Percentiles rank a stretch among this genome's conserved stretches.
phyloP scores from a whole-genome alignment of 2,888 invertebrate species.

The Tinea trinotella region DNA sequence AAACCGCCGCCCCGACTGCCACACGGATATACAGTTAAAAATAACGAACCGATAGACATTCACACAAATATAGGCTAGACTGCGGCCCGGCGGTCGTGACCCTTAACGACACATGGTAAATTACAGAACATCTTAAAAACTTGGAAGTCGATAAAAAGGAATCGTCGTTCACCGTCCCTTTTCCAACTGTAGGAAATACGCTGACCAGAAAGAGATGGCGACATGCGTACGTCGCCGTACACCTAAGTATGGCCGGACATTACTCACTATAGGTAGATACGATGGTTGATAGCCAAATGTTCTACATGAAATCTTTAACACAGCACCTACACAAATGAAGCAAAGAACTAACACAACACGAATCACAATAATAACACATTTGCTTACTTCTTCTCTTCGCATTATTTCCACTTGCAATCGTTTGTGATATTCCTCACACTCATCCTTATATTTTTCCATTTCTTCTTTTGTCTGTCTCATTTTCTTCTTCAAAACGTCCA shows the following conservation, averaged over 20 bases:
- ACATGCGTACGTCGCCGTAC: constrained; percentile 71
- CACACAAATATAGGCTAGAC: not conserved
- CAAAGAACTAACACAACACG: constrained; percentile 39
- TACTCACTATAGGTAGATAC: constrained; percentile 70
- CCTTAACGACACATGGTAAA: constrained; percentile 28
- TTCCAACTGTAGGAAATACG: constrained; percentile 40
- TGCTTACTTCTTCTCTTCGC: constrained; percentile 98
- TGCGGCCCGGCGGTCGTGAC: constrained; percentile 19
- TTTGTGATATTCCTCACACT: constrained; percentile 96
- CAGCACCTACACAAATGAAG: too few relatives aligned
- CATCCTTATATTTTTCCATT: constrained; percentile 98
- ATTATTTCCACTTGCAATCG: constrained; percentile 95
- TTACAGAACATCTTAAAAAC: constrained; percentile 38
- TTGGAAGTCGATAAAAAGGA: constrained; percentile 38
- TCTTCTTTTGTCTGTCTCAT: constrained; percentile 99
- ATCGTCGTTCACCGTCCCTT: constrained; percentile 50
- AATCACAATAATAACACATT: constrained; percentile 52
- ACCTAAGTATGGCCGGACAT: constrained; percentile 72
- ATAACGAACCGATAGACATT: not conserved
- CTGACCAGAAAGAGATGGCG: constrained; percentile 59
- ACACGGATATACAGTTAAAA: constrained; percentile 4
- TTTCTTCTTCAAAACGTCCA: constrained; percentile 99
- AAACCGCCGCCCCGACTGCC: constrained; percentile 33
- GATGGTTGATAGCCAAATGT: not conserved
- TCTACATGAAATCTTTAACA: not conserved